phyloP scores from a whole-genome alignment of 2,797 vertebrate genomes.

The Gallinago stenura region DNA sequence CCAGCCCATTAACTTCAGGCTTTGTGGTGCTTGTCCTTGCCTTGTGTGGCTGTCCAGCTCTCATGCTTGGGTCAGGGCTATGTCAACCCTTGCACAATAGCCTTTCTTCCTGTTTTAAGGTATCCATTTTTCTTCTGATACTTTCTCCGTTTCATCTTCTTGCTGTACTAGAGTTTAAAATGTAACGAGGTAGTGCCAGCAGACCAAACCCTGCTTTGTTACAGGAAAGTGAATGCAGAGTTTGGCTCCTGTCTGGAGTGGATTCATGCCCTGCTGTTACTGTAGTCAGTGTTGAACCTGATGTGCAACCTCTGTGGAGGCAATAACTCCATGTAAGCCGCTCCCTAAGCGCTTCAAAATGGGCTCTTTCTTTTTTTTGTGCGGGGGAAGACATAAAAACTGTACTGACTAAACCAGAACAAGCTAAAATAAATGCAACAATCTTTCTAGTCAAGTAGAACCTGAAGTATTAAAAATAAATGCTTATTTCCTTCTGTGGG shows the following conservation, averaged over 20 bases:
- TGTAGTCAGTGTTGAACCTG: background rate
- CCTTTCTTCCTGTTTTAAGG: background rate
- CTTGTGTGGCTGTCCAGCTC: background rate
- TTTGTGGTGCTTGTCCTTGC: background rate
- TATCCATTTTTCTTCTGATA: background rate
- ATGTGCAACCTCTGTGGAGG: background rate
- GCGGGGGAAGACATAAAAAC: background rate
- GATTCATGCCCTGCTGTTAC: background rate
- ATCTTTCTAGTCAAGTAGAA: background rate
- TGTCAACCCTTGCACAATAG: background rate
- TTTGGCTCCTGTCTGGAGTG: background rate
- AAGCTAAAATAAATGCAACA: background rate
- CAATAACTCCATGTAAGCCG: rapidly evolving
- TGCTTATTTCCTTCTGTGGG: background rate
- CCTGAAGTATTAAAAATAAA: background rate
- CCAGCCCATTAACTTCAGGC: background rate
- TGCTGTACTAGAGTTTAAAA: background rate
- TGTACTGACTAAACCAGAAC: background rate
- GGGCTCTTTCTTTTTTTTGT: background rate
- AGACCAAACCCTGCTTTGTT: background rate
- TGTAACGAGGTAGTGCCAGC: background rate
- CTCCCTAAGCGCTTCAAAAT: background rate
- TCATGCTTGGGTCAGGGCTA: background rate
- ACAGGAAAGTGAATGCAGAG: background rate
- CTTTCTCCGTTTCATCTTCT: background rate